Evolutionary conservation across 2,797 vertebrate genomes (phyloP), one percentile per base, ranked within the genome.

Genomic region (Acipenser ruthenus): DNA sequence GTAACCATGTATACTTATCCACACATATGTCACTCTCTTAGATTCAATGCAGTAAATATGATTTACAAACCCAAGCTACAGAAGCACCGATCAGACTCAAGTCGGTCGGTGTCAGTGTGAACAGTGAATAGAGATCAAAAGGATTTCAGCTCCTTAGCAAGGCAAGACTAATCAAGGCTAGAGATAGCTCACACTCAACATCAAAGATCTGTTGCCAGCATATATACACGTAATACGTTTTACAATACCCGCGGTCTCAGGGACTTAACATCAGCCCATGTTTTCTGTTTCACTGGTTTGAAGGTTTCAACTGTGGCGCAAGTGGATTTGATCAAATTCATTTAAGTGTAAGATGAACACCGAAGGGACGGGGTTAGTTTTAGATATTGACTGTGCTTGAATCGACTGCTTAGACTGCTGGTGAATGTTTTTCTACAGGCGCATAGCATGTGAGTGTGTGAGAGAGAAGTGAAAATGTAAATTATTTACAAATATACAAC

Each of bases 121-220:
- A 88, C 87, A 86, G 87, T 89, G 89, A 88, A 86, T 88, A 86
- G 86, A 83, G 80, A 84, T 89, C 88, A 86, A 80, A 74, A 83
- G 79, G 80, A 81, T 84, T 80, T 78, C 74, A 75, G 65, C 66
- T 71, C 70, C 70, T 68, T 69, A 56, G 65, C 50, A 68, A 90
- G 85, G 6, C 87, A 6, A 0, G 52, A 66, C 10, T 62, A 75
- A 71, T 78, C 74, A 75, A 86, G 61, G 23, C 18, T 72, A 67
- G 83, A 84, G 15, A 49, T n/a, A 10, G 9, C 53, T 55, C 10
- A 55, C 53, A 55, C 37, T 37, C 37, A 37, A 37, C 37, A 37
- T 37, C 37, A 37, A 11, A n/a, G 12, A 15, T 58, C 12, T 11
- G 11, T 58, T 13, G 3, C 55, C 55, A 10, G 18, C 6, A 6